Conservation (phyloP, 2,797 vertebrate species). For the Craterocephalus amniculus region DNA sequence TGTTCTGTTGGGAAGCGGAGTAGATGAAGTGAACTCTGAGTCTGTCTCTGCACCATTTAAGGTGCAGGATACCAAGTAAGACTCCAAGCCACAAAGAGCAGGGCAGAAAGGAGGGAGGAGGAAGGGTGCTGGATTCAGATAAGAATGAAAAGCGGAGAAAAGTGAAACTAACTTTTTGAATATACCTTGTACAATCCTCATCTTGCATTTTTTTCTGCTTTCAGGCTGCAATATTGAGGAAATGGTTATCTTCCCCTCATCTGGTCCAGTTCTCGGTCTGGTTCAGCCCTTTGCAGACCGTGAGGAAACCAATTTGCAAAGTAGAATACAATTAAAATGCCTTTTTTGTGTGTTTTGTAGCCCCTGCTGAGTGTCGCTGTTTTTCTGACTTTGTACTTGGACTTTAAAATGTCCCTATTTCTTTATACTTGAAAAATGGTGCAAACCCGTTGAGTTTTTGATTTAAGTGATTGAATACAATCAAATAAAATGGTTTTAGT, state of each 20-base stretch:
- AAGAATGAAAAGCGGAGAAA: constrained; percentile 30
- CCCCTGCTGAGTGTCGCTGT: neutral
- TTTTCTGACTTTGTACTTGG: too few relatives aligned
- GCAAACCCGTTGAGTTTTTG: too few relatives aligned
- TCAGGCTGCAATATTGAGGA: constrained; percentile 3
- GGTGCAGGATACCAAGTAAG: constrained; percentile 59
- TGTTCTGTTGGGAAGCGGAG: constrained; percentile 39
- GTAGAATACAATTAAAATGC: too few relatives aligned
- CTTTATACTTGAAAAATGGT: too few relatives aligned
- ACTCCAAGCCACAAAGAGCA: constrained; percentile 40
- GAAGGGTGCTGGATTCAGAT: constrained; percentile 44
- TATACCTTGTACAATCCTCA: constrained; percentile 2
- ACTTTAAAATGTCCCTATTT: too few relatives aligned
- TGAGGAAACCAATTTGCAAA: too few relatives aligned
- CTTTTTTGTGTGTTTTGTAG: neutral
- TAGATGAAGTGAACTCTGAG: constrained; percentile 61
- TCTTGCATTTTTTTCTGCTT: neutral
- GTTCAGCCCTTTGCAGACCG: constrained; percentile 23
- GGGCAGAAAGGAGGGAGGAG: constrained; percentile 7
- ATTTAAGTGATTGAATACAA: too few relatives aligned
- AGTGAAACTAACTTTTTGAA: constrained; percentile 9
- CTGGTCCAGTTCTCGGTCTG: constrained; percentile 16
- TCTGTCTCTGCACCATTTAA: constrained; percentile 68
- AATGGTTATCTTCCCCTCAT: constrained; percentile 13
- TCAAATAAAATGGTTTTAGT: too few relatives aligned